Base-by-base conservation (phyloP, 2,888 invertebrate species). In the Alsophila aescularia region DNA sequence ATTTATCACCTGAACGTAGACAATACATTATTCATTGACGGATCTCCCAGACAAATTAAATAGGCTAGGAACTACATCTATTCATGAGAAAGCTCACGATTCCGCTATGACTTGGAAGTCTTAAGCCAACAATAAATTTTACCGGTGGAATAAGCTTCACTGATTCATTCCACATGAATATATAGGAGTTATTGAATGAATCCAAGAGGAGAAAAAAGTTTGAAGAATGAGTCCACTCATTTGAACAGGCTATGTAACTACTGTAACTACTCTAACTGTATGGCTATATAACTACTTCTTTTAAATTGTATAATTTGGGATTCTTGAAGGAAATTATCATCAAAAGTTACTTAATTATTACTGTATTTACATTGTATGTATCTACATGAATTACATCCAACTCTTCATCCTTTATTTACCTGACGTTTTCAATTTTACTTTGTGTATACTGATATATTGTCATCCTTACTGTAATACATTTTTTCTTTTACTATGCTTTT, bases 21-120 rank as follows among this genome's bases (percentile, higher is more conserved):
- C 27, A 41, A 75, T 83, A 75, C 72, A 82, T 82, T 71, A 81
- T 82, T 81, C 77, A 83, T 73, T 69, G 60, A 72, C 49, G 64
- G 69, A 70, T 72, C 72, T 69, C 54, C 59, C 66, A 68, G 55
- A 43, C 39, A 54, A 52, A 69, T 69, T 62, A 67, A 55, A 52
- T 60, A 62, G 49, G 51, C 57, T 51, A 35, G 15, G 32, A 43
- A 39, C 34, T 73, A 60, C 70, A 79, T 79, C 73, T 78, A 82
- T 81, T 76, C 71, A 79, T 76, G 43, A 57, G 18, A 45, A 54
- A 41, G 35, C 44, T 21, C 41, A 40, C 36, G 13, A 24, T 21
- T 24, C 45, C 35, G 50, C 56, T 58, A 52, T 51, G 50, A 44
- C 21, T 58, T 53, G 52, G 51, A 34, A 52, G 47, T 56, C 58